Base-by-base conservation (phyloP, 2,888 invertebrate genomes). In the Drosophila formosana region DNA sequence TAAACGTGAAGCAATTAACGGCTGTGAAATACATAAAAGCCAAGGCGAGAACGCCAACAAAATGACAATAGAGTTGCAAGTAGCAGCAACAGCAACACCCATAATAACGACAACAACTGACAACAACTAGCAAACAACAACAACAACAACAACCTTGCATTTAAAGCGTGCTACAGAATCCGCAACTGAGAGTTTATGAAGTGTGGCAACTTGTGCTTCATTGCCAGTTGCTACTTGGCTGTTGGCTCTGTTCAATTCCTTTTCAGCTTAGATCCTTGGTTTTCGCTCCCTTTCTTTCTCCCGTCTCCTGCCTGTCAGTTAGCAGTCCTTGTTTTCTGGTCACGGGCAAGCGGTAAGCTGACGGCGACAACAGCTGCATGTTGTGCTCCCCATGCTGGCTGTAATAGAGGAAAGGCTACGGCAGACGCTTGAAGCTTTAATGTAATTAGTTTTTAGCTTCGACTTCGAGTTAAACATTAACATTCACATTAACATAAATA, bases 1-100 rank as follows among this genome's bases (percentile, higher is more conserved):
- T 71, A 72, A 80, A 82, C 88, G 85, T 82, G 77, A 67, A 82
- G 77, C 85, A 85, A 85, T 88, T 81, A 88, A 88, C 79, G 74
- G 66, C 68, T 69, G 56, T 55, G 62, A 37, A 11, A 37, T n/a
- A 70, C 75, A 79, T 72, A 65, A 72, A 75, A 72, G 73, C 61
- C 69, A 58, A 49, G 72, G 68, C 55, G 57, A 64, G 47, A 53
- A 32, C 60, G 46, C 32, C 45, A 34, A 13, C 41, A 34, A 47
- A 55, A 60, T 62, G 66, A 46, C 78, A 69, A 69, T 66, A 61
- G 43, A 67, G 84, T 30, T 72, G 72, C 71, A 78, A 32, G 45
- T 43, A 74, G 50, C 52, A 58, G 13, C 63, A 58, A n/a, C 39
- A 63, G 13, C 23, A 60, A 64, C 65, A 56, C 13, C n/a, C 47